Percentiles rank a stretch among this genome's conserved stretches.
These are phyloP conservation scores for Odontamblyopus lacepedii DNA, from an alignment of 2,797 vertebrate species.

Conservation along the genomic window DNA sequence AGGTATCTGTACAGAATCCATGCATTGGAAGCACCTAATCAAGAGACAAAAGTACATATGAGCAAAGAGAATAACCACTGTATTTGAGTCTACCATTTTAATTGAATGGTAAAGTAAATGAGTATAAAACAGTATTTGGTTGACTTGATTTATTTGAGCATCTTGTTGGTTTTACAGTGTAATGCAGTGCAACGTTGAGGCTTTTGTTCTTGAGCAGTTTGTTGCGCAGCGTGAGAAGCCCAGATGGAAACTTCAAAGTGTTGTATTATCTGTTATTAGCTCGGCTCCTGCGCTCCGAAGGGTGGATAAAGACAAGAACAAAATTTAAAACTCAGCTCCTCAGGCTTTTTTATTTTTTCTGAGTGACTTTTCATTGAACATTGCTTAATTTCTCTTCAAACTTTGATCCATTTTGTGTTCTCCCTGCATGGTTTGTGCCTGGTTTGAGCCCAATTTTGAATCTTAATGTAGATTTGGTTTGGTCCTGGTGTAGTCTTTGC, in stretches of 20 bases:
- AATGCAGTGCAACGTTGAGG: not conserved
- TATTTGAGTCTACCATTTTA: no score
- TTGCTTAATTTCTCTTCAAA: constrained; percentile 41
- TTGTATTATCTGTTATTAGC: constrained; percentile 46
- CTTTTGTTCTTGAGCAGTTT: constrained; percentile 18
- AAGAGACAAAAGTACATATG: no score
- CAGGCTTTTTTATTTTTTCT: not conserved
- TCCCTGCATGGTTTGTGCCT: not conserved
- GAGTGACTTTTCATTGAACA: constrained; percentile 37
- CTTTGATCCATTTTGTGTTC: not conserved
- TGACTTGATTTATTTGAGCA: not conserved
- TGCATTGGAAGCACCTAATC: no score
- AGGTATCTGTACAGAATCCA: no score
- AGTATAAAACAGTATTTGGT: not conserved
- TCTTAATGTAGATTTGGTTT: no score
- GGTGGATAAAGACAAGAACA: constrained; percentile 44
- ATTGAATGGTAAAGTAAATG: no score
- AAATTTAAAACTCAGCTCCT: constrained; percentile 55
- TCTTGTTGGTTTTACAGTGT: not conserved
- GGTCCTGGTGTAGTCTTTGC: no score
- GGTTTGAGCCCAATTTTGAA: no score
- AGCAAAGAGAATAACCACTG: no score
- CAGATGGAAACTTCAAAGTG: constrained; percentile 63
- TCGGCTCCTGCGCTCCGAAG: constrained; percentile 52
- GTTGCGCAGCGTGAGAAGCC: constrained; percentile 26